Base-by-base conservation (phyloP, 2,113 vertebrate genomes). In the Rhipidura dahli region DNA sequence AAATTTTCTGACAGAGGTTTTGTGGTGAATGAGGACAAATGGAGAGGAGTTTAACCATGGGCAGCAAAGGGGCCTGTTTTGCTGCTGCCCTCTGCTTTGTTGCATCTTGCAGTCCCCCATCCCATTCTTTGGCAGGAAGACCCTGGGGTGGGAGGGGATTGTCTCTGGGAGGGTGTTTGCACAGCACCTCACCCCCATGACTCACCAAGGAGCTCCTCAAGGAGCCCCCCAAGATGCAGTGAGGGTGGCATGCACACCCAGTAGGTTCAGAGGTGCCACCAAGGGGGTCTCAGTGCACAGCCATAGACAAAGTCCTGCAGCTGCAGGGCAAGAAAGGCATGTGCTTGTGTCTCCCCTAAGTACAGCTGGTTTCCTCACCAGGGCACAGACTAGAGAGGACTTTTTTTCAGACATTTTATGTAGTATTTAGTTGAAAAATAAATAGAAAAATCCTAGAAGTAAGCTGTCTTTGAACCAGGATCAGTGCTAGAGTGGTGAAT, bases 271-370 rank as follows among this genome's bases (percentile, higher is more conserved):
- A 28, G 57, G 44, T 44, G 40, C 50, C 37, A 33, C 44, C 51
- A 24, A 45, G 30, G 30, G 9, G 9, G 7, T 7, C 17, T 51
- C 65, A 54, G 23, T 4, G 6, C n/a, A 60, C 16, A 68, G 37
- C 16, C 6, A 0, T 6, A 0, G 0, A 50, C 10, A 13, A 84
- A 61, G 14, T 53, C 50, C 50, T 0, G 0, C 20, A 60, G 61
- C 45, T 71, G 61, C 0, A 0, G 49, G 49, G 23, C 3, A 3
- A 91, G 13, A 39, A 84, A 73, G 50, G 12, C 1, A 1, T 1
- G 0, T 77, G 26, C 16, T 69, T 56, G 7, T 65, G 73, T 78
- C 9, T 63, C 51, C 26, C 21, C n/a, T 42, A 37, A 39, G 35
- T 20, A 42, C 20, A 71, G 30, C 33, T 80, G 53, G 21, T 47